Evolutionary conservation across 1,140 invertebrate species (phyloP), one percentile per base, ranked within the genome.

Genomic region (Drosophila teissieri): DNA sequence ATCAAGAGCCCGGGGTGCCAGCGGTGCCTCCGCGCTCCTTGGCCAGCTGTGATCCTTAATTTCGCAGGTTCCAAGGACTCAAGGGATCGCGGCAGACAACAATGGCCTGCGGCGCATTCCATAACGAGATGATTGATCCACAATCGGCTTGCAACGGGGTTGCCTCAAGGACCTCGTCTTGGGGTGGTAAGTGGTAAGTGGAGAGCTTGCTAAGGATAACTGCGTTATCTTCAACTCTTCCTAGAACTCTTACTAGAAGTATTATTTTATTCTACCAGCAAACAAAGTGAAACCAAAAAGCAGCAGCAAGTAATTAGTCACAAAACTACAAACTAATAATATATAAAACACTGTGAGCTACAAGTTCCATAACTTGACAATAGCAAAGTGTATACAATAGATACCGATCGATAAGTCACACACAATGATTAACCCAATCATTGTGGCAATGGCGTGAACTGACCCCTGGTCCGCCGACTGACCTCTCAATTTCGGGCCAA

Each of bases 21-120:
- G 8, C 31, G 8, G 3, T 36, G 12, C 6, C 48, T 42, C 12
- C 3, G 31, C 37, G 68, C 45, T 72, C 31, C 52, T 44, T n/a
- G 39, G 72, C 58, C 77, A 84, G 81, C 72, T 84, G 80, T 80
- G 62, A 51, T 51, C 69, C 45, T 19, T 39, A 70, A 52, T 68
- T 65, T 45, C 31, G 31, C 64, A 68, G 64, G 64, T 68, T 40
- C 54, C 31, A 31, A 12, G 49, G 40, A 24, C 34, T 52, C 31
- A 31, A 12, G 49, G 40, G 37, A 42, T 52, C 42, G 19, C 61
- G 31, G 65, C 68, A 54, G 58, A 74, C 70, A 74, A 74, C 72
- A 74, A 74, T 56, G 56, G 45, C 49, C 55, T 51, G 42, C 14
- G 45, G 45, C 44, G 34, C 48, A 55, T 55, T 51, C 39, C 58